Evolutionary conservation across 2,113 vertebrate species (phyloP), one percentile per base, ranked within the genome.

Genomic region (Etheostoma spectabile): DNA sequence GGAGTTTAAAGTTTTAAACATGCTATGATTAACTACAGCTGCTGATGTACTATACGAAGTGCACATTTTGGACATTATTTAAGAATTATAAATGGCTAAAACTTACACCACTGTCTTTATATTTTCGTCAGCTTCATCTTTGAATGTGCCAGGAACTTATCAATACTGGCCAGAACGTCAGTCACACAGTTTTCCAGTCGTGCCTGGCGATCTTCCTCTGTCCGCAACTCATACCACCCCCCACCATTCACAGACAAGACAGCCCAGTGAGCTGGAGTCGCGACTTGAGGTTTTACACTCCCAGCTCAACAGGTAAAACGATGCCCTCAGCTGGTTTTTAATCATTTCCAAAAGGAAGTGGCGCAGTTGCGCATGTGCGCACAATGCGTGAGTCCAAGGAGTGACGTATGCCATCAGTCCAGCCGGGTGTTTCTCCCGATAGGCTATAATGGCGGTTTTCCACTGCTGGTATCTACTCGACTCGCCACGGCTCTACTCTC

Each of bases 241-340:
- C 90, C 91, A 11, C 80, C 83, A 1, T 89, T 93, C 82, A 74
- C 91, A 75, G 96, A 77, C 89, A 88, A 59, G 95, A 59, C 89
- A 94, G 73, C 92, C 96, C 0, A 89, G 74, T 42, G 96, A 97
- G 74, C 95, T 99, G 0, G 96, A 97, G 82, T 95, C 95, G 73
- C 96, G 96, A 74, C 94, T 99, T 45, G 96, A 99, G 82, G 91
- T 97, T 73, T 94, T 99, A 76, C 97, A 99, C 82, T 95, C 94
- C n/a, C 98, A 99, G 89, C 95, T 99, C 57, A 96, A 95, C 94
- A 98, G 98, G 98, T 98, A 81, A 72, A 91, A 22, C 1, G n/a
- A 38, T 57, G 19, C 2, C 8, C 15, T 63, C 13, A 55, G 38
- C 24, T 63, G 7, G 6, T 42, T 38, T 77, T 13, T 18, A 65